Conservation (phyloP, 1,140 invertebrate species). For the Gerris buenoi region DNA sequence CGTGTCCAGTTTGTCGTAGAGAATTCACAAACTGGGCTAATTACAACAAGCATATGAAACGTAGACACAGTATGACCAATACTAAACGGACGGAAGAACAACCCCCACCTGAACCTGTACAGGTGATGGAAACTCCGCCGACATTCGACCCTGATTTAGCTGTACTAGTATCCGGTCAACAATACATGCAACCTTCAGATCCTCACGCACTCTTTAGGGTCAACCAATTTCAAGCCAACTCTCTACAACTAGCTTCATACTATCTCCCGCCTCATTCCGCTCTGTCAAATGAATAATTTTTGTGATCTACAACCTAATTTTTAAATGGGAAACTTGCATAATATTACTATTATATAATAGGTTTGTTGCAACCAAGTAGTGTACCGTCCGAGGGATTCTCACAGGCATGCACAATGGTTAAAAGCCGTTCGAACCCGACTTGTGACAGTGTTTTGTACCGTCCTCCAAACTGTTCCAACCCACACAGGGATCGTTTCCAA, state of each 20-base stretch:
- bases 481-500: too few relatives aligned
- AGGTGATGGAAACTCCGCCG: not conserved
- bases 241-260: not conserved
- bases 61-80: slow-evolving; percentile 44
- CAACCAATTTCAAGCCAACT: not conserved
- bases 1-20: slow-evolving; percentile 42
- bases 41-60: slow-evolving; percentile 61
- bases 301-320: too few relatives aligned
- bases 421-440: too few relatives aligned
- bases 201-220: not conserved
- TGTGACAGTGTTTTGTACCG: too few relatives aligned
- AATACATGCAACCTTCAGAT: not conserved
- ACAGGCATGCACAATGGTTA: too few relatives aligned
- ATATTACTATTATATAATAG: too few relatives aligned
- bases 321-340: too few relatives aligned
- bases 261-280: too few relatives aligned
- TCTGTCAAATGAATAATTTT: too few relatives aligned
- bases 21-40: slow-evolving; percentile 62
- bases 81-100: slow-evolving; percentile 7
- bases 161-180: not conserved
- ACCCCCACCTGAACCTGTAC: not conserved
- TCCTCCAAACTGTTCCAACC: too few relatives aligned
- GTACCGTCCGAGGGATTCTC: too few relatives aligned
- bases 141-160: not conserved
- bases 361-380: too few relatives aligned